These are phyloP conservation scores for Lerema accius DNA, from an alignment of 1,140 invertebrate species.

Conservation along the genomic window DNA sequence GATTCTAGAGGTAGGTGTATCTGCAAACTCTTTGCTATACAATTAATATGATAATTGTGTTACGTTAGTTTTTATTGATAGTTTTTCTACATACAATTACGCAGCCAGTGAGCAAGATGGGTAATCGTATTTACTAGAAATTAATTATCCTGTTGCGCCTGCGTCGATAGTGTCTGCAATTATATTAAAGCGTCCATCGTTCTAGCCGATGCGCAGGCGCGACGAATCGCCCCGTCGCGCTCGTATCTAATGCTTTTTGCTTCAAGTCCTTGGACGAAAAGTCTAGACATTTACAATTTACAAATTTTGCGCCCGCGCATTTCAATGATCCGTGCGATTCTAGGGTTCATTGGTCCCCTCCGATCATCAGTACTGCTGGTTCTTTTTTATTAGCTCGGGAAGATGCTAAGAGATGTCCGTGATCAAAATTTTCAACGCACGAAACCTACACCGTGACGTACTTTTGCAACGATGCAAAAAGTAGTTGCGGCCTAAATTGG, in stretches of 20 bases:
- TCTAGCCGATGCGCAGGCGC: slow-evolving; percentile 53
- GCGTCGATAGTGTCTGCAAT: slow-evolving; percentile 51
- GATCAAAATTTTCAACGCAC: slow-evolving; percentile 75
- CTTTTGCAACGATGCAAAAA: slow-evolving; percentile 68
- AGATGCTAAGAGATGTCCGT: slow-evolving; percentile 53
- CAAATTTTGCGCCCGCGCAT: slow-evolving; percentile 75
- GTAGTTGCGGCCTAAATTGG: slow-evolving; percentile 52
- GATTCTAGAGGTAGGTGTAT: no score
- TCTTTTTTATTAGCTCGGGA: slow-evolving; percentile 52
- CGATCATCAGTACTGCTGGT: slow-evolving; percentile 47
- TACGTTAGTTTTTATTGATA: slow-evolving; percentile 2
- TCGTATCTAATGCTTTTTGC: slow-evolving; percentile 57
- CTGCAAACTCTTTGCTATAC: not conserved
- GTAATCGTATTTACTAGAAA: slow-evolving; percentile 22
- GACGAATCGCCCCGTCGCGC: slow-evolving; percentile 55
- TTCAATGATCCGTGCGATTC: slow-evolving; percentile 72
- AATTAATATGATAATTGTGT: not conserved
- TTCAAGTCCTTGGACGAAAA: slow-evolving; percentile 71
- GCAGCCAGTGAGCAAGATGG: slow-evolving; percentile 1
- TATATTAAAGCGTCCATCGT: slow-evolving; percentile 41
- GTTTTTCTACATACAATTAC: not conserved
- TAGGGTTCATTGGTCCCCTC: slow-evolving; percentile 71
- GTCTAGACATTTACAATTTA: slow-evolving; percentile 79
- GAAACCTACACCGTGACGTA: slow-evolving; percentile 61
- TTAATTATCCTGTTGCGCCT: slow-evolving; percentile 48